Evolutionary conservation across 2,113 vertebrate genomes (phyloP).

Genomic region (Plotosus lineatus): DNA sequence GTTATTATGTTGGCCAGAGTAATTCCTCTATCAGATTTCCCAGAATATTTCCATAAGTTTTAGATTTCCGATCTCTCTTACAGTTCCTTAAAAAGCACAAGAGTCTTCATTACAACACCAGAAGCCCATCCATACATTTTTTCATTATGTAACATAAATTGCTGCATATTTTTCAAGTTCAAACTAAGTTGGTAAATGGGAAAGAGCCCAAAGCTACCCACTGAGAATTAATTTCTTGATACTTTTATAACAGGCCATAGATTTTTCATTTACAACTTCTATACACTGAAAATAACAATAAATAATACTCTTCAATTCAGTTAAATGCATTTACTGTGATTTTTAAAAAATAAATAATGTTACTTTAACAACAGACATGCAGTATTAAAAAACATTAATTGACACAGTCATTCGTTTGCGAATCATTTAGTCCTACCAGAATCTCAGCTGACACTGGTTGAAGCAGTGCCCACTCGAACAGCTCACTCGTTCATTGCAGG

Average conservation of each 20-base stretch:
- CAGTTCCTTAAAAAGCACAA: slow-evolving; percentile 20
- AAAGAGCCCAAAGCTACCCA: background rate
- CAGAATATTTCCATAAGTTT: background rate
- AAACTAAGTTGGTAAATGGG: background rate
- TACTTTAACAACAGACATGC: background rate
- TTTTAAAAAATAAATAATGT: background rate
- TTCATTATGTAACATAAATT: background rate
- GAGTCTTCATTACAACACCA: background rate
- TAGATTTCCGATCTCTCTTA: slow-evolving; percentile 21
- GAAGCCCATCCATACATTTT: background rate
- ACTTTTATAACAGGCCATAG: background rate
- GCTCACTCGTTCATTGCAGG: too few species aligned
- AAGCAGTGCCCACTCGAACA: too few species aligned
- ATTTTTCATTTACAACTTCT: background rate
- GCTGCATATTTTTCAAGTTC: background rate
- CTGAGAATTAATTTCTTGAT: background rate
- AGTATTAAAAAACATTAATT: background rate
- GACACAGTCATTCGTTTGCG: too few species aligned
- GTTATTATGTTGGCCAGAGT: slow-evolving; percentile 51
- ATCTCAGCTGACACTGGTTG: too few species aligned
- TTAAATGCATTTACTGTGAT: background rate
- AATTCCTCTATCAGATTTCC: background rate
- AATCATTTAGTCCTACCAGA: too few species aligned
- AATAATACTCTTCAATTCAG: background rate
- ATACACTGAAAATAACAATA: background rate